Evolutionary conservation across 53 echinoderm and acorn worm species (phyloP), one percentile per base, ranked within the genome.

Genomic region (Patiria pectinifera): DNA sequence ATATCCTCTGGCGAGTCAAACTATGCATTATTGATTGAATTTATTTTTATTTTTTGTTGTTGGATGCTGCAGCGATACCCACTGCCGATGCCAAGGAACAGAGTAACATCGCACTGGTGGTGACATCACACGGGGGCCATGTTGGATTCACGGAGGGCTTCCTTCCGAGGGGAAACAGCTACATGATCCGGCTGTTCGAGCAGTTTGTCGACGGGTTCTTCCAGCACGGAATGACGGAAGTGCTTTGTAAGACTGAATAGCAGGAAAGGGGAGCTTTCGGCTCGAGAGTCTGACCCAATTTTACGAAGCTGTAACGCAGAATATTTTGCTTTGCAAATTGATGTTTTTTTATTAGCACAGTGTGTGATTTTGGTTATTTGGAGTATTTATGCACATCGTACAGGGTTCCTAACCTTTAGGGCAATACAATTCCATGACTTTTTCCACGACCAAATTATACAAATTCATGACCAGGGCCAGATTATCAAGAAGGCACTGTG

Each of bases 101-200:
- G n/a, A 76, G 85, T 7, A 92, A 98, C 75, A 94, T 97, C 13
- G 95, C 92, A n/a, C 83, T 98, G 59, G 96, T 92, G 4, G 95
- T 98, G 70, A 94, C 96, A 45, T 86, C 93, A 12, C 91, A 93
- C 45, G 98, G 98, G 53, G 98, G 98, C 94, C 98, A 96, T 96
- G 91, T 97, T 95, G 98, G 98, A 85, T 98, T 98, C 82, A 93
- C 93, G 62, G 89, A 97, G 83, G 96, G 96, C 1, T 78, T 95
- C 5, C 44, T 96, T 26, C 98, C 98, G 0, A 47, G 84, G 3
- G 94, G 94, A 3, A 96, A 96, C 80, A 92, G 96, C 12, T 94
- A 93, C 85, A 93, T 94, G 91, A 89, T 90, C 76, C 85, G 92
- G 23, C 60, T 98, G 22, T 94, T 98, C 85, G 93, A 95, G 18